phyloP scores from a whole-genome alignment of 2,113 vertebrate species.

The Proteles cristata region DNA sequence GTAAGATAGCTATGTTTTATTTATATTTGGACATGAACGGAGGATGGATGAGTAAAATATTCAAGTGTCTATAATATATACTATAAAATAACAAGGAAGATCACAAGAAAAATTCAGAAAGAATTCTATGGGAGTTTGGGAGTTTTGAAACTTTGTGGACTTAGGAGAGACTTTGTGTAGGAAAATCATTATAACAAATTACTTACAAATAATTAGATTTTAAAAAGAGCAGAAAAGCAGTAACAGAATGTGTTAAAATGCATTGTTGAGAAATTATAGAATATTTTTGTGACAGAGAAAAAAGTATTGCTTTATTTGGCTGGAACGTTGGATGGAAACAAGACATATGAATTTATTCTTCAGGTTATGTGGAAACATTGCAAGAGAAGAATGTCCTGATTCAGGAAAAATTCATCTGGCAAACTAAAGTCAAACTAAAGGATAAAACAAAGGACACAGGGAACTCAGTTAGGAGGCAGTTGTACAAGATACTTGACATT shows the following conservation, averaged over 20 bases:
- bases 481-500: background rate
- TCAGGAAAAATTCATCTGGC: too few species aligned
- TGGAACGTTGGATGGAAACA: background rate
- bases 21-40: background rate
- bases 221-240: background rate
- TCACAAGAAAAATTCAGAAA: background rate
- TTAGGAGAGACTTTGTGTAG: background rate
- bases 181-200: background rate
- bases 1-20: background rate
- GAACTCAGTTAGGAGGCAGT: background rate
- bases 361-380: background rate
- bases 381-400: background rate
- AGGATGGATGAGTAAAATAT: background rate
- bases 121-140: background rate
- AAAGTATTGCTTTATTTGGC: background rate
- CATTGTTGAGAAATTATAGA: background rate
- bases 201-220: background rate
- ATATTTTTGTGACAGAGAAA: background rate
- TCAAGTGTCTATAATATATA: background rate
- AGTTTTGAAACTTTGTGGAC: background rate
- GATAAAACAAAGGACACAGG: background rate
- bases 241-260: background rate
- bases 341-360: background rate
- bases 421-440: background rate
- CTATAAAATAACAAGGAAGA: background rate